A percentile compares a stretch with the other conserved stretches of the same genome.
These are phyloP conservation scores for Heliconius charithonia DNA, from an alignment of 2,888 invertebrate species.

Conservation along the genomic window DNA sequence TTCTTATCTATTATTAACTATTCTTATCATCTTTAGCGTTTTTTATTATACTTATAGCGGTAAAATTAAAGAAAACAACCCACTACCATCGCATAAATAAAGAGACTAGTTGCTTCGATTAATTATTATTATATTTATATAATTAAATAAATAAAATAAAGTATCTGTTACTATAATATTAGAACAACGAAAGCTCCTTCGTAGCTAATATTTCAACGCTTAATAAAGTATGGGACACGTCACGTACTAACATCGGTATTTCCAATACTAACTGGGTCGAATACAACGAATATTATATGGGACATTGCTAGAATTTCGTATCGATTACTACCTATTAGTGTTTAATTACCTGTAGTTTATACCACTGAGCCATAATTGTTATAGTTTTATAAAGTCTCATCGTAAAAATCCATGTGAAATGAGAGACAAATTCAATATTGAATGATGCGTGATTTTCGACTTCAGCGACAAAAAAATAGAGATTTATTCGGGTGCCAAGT, in stretches of 20 bases:
- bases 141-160: no score
- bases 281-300: conserved; percentile 2
- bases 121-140: background rate
- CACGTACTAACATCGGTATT: conserved; percentile 35
- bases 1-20: no score
- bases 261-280: conserved; percentile 35
- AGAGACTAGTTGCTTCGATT: no score
- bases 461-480: no score
- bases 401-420: background rate
- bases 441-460: background rate
- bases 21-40: no score
- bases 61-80: no score
- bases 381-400: no score
- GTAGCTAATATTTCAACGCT: conserved; percentile 11
- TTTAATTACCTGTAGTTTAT: no score
- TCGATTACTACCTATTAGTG: background rate
- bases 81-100: no score
- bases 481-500: background rate
- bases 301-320: conserved; percentile 18
- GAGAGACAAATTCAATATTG: background rate
- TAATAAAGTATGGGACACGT: conserved; percentile 3
- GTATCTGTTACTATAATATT: background rate
- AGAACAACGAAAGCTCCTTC: background rate
- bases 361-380: no score
- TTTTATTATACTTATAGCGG: no score